Evolutionary conservation across 2,797 vertebrate genomes (phyloP), one percentile per base, ranked within the genome.

Genomic region (Mormyrops attenuatus): DNA sequence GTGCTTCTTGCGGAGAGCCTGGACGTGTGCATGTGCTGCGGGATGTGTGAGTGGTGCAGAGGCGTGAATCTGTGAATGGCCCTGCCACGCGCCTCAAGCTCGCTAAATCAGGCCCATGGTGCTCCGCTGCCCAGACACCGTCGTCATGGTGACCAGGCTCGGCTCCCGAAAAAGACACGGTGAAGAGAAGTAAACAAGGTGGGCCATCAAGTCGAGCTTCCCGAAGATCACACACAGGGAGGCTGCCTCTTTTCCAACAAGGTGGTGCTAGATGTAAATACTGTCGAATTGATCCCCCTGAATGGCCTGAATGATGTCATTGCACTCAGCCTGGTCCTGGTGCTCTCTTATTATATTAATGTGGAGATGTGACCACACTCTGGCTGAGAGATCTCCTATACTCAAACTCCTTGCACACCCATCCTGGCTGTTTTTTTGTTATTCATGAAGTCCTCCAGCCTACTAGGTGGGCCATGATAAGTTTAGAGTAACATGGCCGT

Each of bases 21-120:
- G 82, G 20, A 44, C 85, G 57, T n/a, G 82, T 38, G 50, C 26
- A 2, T 55, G 50, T 55, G 26, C 85, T 26, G 52, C 26, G 5
- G 49, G 38, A n/a, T 4, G 26, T 38, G 49, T 53, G 52, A 53
- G 30, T 55, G 34, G 52, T 84, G 8, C 52, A 53, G 49, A 53
- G 50, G 52, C 52, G 52, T 55, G 22, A 55, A 55, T 87, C 85
- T 55, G 50, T 87, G 85, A 87, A 87, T 87, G 85, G 49, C 26
- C 26, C 22, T 3, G 26, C 15, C 15, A 57, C 50, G 13, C 44
- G 52, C 49, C 85, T 50, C 85, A 15, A 9, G 22, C 52, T 55
- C 52, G 13, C 52, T 53, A 38, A 34, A 55, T 69, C n/a, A 55
- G 85, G 20, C 52, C 85, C 52, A 15, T 15, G 26, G 85, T 7